phyloP scores from a whole-genome alignment of 2,797 vertebrate species.

The Anguilla pacifica region DNA sequence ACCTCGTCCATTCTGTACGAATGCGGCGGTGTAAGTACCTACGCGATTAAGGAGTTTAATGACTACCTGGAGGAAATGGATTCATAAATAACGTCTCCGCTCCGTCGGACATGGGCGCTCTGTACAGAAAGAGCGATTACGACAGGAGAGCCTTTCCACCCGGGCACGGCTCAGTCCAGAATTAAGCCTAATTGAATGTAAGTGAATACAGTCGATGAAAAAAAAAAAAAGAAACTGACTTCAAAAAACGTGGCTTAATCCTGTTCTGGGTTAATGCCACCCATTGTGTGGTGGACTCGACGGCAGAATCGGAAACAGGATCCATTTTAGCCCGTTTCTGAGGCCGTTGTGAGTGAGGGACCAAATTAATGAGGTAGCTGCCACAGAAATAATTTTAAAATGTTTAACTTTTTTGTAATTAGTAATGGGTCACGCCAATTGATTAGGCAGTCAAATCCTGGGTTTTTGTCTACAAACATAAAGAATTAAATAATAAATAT shows the following conservation, averaged over 20 bases:
- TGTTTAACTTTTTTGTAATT: too few relatives aligned
- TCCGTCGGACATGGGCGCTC: not conserved
- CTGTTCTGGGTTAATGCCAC: not conserved
- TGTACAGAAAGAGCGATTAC: slow-evolving; percentile 1
- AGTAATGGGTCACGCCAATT: not conserved
- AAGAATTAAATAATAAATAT: not conserved
- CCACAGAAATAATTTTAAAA: not conserved
- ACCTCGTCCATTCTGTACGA: not conserved
- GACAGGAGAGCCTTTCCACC: slow-evolving; percentile 19
- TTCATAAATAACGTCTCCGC: slow-evolving; percentile 17
- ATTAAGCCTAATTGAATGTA: slow-evolving; percentile 34
- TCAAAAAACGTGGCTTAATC: slow-evolving; percentile 30
- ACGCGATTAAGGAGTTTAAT: slow-evolving; percentile 15
- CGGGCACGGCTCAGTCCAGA: slow-evolving; percentile 20
- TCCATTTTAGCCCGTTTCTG: not conserved
- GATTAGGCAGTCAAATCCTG: not conserved
- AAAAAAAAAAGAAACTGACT: not conserved
- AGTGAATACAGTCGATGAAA: slow-evolving; percentile 27
- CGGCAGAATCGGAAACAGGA: not conserved
- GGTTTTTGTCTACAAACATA: not conserved
- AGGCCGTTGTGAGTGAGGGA: not conserved
- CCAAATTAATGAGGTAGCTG: not conserved
- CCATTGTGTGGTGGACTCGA: not conserved
- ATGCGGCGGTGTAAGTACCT: not conserved
- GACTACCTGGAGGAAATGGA: slow-evolving; percentile 18